These are phyloP conservation scores for Brachyopa scutellaris DNA, from an alignment of 2,888 invertebrate species.

Conservation along the genomic window DNA sequence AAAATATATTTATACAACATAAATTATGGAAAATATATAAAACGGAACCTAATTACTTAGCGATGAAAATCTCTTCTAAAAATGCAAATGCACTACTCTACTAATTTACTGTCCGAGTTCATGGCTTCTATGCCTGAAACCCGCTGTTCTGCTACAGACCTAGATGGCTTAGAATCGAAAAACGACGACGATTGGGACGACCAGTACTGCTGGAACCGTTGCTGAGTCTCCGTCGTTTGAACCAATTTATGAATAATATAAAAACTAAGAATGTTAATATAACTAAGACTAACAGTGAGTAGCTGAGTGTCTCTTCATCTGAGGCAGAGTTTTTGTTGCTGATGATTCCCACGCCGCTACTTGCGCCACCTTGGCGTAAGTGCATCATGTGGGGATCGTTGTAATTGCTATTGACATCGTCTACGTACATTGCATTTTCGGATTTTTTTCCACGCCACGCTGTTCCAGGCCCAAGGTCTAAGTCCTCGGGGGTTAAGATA, in stretches of 20 bases:
- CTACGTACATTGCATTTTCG: constrained; percentile 72
- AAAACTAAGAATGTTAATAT: constrained; percentile 75
- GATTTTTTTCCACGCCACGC: constrained; percentile 74
- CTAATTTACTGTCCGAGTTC: neutral
- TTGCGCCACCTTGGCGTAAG: constrained; percentile 48
- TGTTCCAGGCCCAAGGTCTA: constrained; percentile 69
- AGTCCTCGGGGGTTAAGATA: constrained; percentile 73
- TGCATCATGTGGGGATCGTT: constrained; percentile 65
- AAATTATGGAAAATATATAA: constrained; percentile 45
- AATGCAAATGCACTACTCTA: constrained; percentile 45
- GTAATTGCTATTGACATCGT: constrained; percentile 67
- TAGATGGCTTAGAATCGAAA: constrained; percentile 55
- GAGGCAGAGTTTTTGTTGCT: constrained; percentile 56
- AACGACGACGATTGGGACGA: constrained; percentile 60
- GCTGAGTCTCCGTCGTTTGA: constrained; percentile 73
- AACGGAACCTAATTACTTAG: constrained; percentile 49
- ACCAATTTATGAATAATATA: constrained; percentile 76
- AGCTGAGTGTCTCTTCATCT: constrained; percentile 74
- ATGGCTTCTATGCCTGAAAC: neutral
- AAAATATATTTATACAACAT: constrained; percentile 53
- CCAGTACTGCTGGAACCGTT: constrained; percentile 55
- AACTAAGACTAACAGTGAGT: constrained; percentile 74
- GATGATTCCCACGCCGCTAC: constrained; percentile 45
- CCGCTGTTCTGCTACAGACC: constrained; percentile 48
- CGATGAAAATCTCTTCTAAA: constrained; percentile 43